Evolutionary conservation across 2,797 vertebrate species (phyloP).

Genomic region (Tangara arthus): DNA sequence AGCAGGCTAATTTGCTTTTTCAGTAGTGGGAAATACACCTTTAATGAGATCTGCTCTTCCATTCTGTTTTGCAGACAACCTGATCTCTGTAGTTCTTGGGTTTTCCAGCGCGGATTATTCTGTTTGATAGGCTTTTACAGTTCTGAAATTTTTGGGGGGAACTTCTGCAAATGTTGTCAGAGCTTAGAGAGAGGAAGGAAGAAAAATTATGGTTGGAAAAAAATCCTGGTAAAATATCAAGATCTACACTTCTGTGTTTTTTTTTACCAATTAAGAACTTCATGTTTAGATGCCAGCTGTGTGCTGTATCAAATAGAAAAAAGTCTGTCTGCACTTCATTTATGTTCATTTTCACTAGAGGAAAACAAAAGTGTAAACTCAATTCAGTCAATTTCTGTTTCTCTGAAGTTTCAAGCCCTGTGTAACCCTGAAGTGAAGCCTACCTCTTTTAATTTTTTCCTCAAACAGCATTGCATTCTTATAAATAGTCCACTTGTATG

Average conservation of each 20-base stretch:
- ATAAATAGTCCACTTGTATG: neutral
- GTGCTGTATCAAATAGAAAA: neutral
- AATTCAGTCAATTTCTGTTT: neutral
- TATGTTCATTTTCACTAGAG: neutral
- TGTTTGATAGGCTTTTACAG: neutral
- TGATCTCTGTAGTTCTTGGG: neutral
- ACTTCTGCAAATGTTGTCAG: neutral
- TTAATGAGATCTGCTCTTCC: neutral
- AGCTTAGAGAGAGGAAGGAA: neutral
- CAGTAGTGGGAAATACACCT: neutral
- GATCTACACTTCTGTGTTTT: neutral
- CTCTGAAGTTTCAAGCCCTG: neutral
- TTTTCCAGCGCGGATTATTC: neutral
- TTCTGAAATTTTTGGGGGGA: neutral
- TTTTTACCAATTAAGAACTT: neutral
- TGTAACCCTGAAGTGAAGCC: neutral
- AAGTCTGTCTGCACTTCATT: neutral
- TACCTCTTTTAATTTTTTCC: neutral
- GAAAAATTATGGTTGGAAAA: neutral
- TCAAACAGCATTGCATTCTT: neutral
- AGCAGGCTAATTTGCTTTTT: neutral
- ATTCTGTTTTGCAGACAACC: neutral
- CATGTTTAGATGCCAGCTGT: neutral
- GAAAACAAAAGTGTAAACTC: neutral
- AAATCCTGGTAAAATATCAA: neutral